Base-by-base conservation (phyloP, 2,797 vertebrate species). In the Anguilla anguilla region DNA sequence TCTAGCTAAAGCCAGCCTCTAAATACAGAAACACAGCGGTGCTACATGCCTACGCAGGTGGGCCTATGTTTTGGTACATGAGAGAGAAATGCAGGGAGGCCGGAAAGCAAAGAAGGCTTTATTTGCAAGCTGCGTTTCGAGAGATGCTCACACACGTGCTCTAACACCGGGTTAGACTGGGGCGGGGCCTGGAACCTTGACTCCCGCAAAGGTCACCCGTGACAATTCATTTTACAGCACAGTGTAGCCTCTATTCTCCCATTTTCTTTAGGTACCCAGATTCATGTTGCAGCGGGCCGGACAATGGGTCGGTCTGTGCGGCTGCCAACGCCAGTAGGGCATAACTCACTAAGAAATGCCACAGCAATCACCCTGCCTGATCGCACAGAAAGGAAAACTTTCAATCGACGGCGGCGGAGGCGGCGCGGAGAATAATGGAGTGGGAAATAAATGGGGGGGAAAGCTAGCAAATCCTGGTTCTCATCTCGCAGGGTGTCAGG, bases 1-100 rank as follows among this genome's bases (percentile, higher is more conserved):
- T 17, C 79, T 11, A 17, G 6, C 13, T 43, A 19, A 25, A 92
- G 88, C 55, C 49, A 25, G 82, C 64, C 25, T 11, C 74, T 17
- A 46, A 79, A 79, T 2, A 15, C 15, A 19, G 31, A 46, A 79
- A 79, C 0, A 15, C 15, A 19, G 31, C 35, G 19, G 74, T 69
- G n/a, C 64, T n/a, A 1, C 17, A 22, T 46, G n/a, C 35, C 35
- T 43, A 79, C 39, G 46, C 3, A 39, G 35, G 74, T 17, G 46
- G 39, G 74, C 35, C 39, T 46, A 3, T 79, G 19, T 46, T 43
- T 79, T 43, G 22, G 35, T 2, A 46, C n/a, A 17, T 17, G 28
- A 10, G 6, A 5, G 6, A 53, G 51, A 53, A 11, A 13, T 53
- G 51, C 53, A 53, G 7, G 13, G 7, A 53, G 10, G 6, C n/a